Conservation (phyloP, 2,797 vertebrate genomes). For the Myoxocephalus aenaeus region DNA sequence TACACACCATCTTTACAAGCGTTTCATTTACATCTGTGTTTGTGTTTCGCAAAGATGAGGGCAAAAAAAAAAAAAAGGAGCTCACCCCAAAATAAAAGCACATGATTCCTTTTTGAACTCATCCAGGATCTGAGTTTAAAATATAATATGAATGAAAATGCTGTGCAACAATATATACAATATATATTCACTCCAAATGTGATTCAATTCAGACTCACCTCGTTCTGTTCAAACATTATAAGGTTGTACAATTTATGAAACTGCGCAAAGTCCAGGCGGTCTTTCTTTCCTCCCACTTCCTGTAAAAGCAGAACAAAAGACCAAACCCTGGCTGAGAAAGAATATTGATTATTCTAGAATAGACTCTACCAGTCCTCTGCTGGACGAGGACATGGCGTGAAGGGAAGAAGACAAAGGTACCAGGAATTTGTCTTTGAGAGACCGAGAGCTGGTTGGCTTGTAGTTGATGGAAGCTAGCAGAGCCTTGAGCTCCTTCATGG, state of each 20-base stretch:
- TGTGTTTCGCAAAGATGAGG: not conserved
- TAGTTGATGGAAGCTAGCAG: constrained; percentile 92
- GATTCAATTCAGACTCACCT: constrained; percentile 80
- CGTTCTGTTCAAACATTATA: constrained; percentile 96
- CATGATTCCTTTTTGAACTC: constrained; percentile 95
- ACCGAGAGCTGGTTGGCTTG: constrained; percentile 88
- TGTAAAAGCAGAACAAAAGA: constrained; percentile 63
- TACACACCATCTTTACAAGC: not conserved
- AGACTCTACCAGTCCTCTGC: not conserved
- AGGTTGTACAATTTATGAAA: constrained; percentile 97
- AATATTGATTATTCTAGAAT: not conserved
- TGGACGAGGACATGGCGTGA: not conserved
- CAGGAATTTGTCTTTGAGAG: constrained; percentile 91
- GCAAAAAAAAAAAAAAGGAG: constrained; percentile 3
- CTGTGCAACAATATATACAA: not conserved
- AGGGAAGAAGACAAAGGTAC: constrained; percentile 73
- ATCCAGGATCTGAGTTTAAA: constrained; percentile 89
- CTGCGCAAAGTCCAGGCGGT: constrained; percentile 94
- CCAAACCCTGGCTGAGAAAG: not conserved
- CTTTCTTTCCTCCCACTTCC: constrained; percentile 91
- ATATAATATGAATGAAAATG: constrained; percentile 2
- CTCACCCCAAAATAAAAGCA: constrained; percentile 96
- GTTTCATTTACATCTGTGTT: not conserved
- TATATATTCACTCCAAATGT: not conserved
- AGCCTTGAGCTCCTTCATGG: constrained; percentile 92